Evolutionary conservation across 1,140 invertebrate genomes (phyloP).

Genomic region (Hyles euphorbiae): DNA sequence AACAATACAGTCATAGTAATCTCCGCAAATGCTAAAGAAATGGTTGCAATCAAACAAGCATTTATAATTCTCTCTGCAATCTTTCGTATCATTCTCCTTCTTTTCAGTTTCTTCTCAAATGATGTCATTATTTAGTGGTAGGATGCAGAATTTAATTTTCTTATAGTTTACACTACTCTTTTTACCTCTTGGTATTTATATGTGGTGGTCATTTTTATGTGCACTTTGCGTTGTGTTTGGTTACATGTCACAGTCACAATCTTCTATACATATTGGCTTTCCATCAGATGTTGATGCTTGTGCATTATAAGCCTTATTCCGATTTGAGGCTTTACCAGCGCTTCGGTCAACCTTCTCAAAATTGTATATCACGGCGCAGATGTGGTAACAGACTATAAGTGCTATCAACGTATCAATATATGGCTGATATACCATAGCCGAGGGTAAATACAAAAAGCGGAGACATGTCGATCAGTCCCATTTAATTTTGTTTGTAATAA

Average conservation of each 20-base stretch:
- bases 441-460: conserved; percentile 19
- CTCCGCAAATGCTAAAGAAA: conserved; percentile 44
- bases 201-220: conserved; percentile 1
- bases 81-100: conserved; percentile 33
- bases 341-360: conserved; percentile 35
- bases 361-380: conserved; percentile 29
- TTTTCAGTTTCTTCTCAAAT: conserved; percentile 35
- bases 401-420: conserved; percentile 34
- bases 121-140: conserved; percentile 34
- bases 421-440: conserved; percentile 40
- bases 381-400: conserved; percentile 38
- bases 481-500: conserved; percentile 19
- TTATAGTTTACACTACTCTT: too few species aligned
- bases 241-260: conserved; percentile 29
- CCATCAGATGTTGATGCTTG: conserved; percentile 31
- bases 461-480: conserved; percentile 40
- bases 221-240: not conserved
- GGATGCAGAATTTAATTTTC: not conserved
- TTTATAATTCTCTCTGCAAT: conserved; percentile 43
- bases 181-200: not conserved
- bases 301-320: not conserved
- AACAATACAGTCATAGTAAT: conserved; percentile 41
- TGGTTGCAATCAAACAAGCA: conserved; percentile 40
- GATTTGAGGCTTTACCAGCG: not conserved
- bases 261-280: conserved; percentile 35